phyloP scores from a whole-genome alignment of 2,888 invertebrate species.

The Ormyrus thymus region DNA sequence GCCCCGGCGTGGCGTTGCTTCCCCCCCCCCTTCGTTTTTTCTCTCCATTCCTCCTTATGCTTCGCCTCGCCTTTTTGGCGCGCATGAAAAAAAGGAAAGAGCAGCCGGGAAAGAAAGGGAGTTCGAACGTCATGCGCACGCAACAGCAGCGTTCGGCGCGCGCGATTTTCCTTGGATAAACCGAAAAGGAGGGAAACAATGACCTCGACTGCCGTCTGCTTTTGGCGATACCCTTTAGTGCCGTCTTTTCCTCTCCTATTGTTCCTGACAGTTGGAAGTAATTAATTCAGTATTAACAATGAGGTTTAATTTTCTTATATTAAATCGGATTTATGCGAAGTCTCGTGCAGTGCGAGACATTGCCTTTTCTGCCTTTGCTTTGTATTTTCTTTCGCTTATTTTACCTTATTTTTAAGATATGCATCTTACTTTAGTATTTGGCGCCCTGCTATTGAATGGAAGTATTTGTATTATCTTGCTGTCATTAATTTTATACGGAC shows the following conservation, averaged over 20 bases:
- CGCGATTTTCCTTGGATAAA: slow-evolving; percentile 33
- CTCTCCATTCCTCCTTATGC: neutral
- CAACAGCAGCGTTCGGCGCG: neutral
- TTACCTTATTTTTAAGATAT: no score
- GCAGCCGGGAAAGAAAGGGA: neutral
- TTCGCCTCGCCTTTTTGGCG: neutral
- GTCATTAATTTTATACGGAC: no score
- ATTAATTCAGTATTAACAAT: slow-evolving; percentile 52
- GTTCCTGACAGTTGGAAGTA: slow-evolving; percentile 43
- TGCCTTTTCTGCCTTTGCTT: neutral
- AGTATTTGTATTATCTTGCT: no score
- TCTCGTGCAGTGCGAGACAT: neutral
- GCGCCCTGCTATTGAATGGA: no score
- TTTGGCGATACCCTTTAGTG: slow-evolving; percentile 2
- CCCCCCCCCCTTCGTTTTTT: neutral
- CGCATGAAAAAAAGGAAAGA: slow-evolving; percentile 8
- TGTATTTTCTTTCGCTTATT: neutral
- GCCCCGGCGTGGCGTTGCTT: neutral
- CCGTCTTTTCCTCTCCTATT: slow-evolving; percentile 27
- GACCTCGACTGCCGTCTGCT: neutral
- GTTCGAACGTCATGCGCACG: slow-evolving; percentile 25
- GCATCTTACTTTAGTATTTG: no score
- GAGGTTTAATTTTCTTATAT: slow-evolving; percentile 49
- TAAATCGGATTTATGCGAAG: slow-evolving; percentile 36
- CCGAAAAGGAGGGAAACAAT: slow-evolving; percentile 27